Base-by-base conservation (phyloP, 2,888 invertebrate species). In the Drosophila kambysellisi region DNA sequence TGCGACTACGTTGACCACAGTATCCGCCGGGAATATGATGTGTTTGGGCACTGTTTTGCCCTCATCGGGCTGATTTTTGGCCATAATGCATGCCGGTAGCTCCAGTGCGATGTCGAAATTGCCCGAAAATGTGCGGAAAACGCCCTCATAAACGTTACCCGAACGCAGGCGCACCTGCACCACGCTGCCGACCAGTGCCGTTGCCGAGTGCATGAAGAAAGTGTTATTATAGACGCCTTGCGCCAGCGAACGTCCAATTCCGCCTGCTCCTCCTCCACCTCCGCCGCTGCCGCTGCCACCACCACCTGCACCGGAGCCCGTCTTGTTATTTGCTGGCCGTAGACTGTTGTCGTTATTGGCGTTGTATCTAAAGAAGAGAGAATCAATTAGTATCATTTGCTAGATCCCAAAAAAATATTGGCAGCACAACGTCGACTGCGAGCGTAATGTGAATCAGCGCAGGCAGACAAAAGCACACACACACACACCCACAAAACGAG, bases 161-260 rank as follows among this genome's bases (percentile, higher is more conserved):
- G 97, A 97, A 92, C 96, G 96, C 63, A 97, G 96, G 90, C 96
- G 96, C 86, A 97, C 95, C 93, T 97, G 96, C 70, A 97, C 97
- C 79, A 95, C 94, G 92, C 96, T 97, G 74, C 97, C 98, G 76
- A 98, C 96, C 92, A 97, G 96, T 80, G 96, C 95, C 63, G 97
- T 96, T 74, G 97, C 96, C 53, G 97, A 96, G 94, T 98, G 97
- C 96, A 98, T 97, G 93, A 98, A 97, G 93, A 96, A 96, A 79
- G 96, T 95, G 95, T 98, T 98, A 91, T 95, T 96, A 93, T 98
- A 98, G 64, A 98, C 96, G 76, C 98, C 98, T 92, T 98, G 98
- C 25, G 96, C 95, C 79, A 95, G 94, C 51, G 94, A 93, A 89
- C 96, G 95, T 84, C 95, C 76, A 53, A 61, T 60, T 53, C 63